phyloP scores from a whole-genome alignment of 2,888 invertebrate species.

The Blastobasis lacticolella region DNA sequence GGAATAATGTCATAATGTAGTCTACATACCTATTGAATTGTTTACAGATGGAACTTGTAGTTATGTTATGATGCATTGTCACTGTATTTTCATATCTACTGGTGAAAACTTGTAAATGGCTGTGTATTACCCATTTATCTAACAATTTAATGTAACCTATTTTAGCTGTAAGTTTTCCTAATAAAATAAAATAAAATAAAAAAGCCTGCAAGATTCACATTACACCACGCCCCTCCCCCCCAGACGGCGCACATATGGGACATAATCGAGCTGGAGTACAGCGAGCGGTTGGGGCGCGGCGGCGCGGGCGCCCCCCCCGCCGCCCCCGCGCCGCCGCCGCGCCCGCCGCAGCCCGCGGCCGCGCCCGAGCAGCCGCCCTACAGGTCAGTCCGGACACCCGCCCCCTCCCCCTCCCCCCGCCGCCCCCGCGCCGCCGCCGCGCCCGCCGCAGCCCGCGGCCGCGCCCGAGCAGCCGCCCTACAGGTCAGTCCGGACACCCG shows the following conservation, averaged over 20 bases:
- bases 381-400: constrained; percentile 24
- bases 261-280: constrained; percentile 43
- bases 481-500: constrained; percentile 24
- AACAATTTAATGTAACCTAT: too few relatives aligned
- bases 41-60: too few relatives aligned
- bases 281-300: constrained; percentile 22
- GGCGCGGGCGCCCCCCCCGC: constrained; percentile 20
- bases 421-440: constrained; percentile 27
- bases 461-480: constrained; percentile 18
- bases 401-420: constrained; percentile 18
- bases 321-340: constrained; percentile 27
- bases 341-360: constrained; percentile 29
- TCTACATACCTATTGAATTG: too few relatives aligned
- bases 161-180: too few relatives aligned
- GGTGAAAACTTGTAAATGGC: too few relatives aligned
- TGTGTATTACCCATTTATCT: too few relatives aligned
- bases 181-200: too few relatives aligned
- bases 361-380: constrained; percentile 18
- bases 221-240: background rate
- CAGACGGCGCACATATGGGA: constrained; percentile 61
- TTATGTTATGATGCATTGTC: too few relatives aligned
- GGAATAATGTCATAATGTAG: too few relatives aligned
- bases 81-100: too few relatives aligned
- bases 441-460: constrained; percentile 29
- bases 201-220: too few relatives aligned